Percentiles rank a stretch among this genome's conserved stretches.
phyloP scores from a whole-genome alignment of 2,113 vertebrate species.

The Psilopsiagon aymara region DNA sequence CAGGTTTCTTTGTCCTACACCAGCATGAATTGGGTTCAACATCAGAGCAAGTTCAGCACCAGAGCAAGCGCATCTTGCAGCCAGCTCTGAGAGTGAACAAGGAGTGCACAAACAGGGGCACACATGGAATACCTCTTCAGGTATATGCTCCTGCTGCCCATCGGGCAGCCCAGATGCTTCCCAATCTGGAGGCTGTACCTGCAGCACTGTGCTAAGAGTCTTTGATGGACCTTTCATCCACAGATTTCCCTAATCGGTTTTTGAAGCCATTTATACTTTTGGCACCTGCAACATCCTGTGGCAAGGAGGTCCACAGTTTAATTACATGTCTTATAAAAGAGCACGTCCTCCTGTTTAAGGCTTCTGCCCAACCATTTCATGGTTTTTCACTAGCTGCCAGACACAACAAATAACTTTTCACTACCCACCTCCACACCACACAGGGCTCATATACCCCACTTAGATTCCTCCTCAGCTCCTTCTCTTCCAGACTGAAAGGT shows the following conservation, averaged over 20 bases:
- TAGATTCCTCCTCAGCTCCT: neutral
- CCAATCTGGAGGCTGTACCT: neutral
- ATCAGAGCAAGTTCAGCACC: neutral
- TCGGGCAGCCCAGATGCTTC: neutral
- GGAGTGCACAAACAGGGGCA: accelerated
- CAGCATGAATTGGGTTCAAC: neutral
- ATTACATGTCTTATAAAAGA: neutral
- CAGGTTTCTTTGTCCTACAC: neutral
- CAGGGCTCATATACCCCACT: neutral
- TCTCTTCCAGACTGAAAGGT: neutral
- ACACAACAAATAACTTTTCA: neutral
- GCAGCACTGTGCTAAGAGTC: neutral
- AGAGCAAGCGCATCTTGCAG: neutral
- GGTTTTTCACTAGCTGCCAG: neutral
- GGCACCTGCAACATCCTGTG: neutral
- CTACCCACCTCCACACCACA: neutral
- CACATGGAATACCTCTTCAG: accelerated
- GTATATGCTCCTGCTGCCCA: neutral
- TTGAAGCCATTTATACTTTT: neutral
- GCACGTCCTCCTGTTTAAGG: neutral
- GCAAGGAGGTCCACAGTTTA: neutral
- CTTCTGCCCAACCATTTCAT: neutral
- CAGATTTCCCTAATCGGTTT: neutral
- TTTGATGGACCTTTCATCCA: neutral
- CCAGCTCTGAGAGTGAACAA: neutral